phyloP scores from a whole-genome alignment of 2,113 vertebrate genomes.

The Edolisoma coerulescens region DNA sequence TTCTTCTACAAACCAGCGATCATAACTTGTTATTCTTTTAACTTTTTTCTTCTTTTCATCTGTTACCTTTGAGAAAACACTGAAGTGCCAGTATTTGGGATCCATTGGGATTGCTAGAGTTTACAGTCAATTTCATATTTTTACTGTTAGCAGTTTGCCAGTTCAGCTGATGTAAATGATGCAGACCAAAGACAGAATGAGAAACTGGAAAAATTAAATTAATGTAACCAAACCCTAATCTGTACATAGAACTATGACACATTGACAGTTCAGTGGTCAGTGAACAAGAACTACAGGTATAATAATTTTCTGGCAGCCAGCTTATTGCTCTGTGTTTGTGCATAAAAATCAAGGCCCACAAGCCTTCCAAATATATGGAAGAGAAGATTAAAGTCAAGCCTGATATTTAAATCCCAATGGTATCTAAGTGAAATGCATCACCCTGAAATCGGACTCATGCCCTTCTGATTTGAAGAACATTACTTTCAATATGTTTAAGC shows the following conservation, averaged over 20 bases:
- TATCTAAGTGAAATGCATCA: conserved; percentile 12
- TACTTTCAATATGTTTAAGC: conserved; percentile 20
- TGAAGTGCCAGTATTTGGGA: neutral
- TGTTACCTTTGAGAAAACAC: neutral
- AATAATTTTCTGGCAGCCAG: neutral
- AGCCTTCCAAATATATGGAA: conserved; percentile 25
- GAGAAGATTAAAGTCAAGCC: conserved; percentile 39
- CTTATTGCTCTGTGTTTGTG: conserved; percentile 17
- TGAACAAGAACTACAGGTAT: neutral
- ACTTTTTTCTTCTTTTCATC: neutral
- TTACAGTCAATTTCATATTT: neutral
- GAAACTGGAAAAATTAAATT: neutral
- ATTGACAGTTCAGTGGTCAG: neutral
- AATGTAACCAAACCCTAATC: neutral
- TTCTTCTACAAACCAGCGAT: neutral
- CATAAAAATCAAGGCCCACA: conserved; percentile 3
- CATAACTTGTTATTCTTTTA: neutral
- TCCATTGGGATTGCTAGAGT: neutral
- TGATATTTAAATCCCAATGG: conserved; percentile 53
- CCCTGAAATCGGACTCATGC: conserved; percentile 20
- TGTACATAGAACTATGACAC: neutral
- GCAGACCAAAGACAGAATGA: neutral
- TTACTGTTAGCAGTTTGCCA: neutral
- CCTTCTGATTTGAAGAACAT: conserved; percentile 33
- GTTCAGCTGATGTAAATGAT: neutral